phyloP scores from a whole-genome alignment of 2,888 invertebrate genomes.

The Cinara cedri region DNA sequence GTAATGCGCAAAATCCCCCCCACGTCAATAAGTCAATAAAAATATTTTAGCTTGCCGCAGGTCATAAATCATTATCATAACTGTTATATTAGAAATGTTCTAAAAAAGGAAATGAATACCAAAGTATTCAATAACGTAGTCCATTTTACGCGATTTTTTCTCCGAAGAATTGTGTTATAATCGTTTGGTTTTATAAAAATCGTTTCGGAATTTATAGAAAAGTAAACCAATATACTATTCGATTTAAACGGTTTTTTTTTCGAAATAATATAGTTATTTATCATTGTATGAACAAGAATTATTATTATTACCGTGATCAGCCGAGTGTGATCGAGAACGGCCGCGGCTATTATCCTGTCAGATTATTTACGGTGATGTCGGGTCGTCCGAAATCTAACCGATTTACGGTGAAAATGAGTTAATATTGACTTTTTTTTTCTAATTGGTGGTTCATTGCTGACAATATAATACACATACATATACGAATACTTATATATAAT shows the following conservation, averaged over 20 bases:
- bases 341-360: slow-evolving; percentile 44
- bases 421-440: slow-evolving; percentile 50
- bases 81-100: no score
- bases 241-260: neutral
- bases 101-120: no score
- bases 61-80: no score
- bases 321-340: slow-evolving; percentile 38
- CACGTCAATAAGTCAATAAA: no score
- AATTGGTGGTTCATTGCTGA: slow-evolving; percentile 29
- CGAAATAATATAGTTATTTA: slow-evolving; percentile 32
- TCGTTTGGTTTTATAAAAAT: no score
- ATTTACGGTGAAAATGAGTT: slow-evolving; percentile 51
- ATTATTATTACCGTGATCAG: slow-evolving; percentile 47
- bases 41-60: no score
- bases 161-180: no score
- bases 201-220: no score
- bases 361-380: slow-evolving; percentile 41
- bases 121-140: no score
- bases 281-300: neutral
- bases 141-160: no score
- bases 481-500: neutral
- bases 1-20: no score
- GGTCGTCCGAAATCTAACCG: slow-evolving; percentile 31
- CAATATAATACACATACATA: neutral
- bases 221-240: no score